A percentile compares a stretch with the other conserved stretches of the same genome.
phyloP scores from a whole-genome alignment of 1,140 invertebrate genomes.

The Orussus abietinus region DNA sequence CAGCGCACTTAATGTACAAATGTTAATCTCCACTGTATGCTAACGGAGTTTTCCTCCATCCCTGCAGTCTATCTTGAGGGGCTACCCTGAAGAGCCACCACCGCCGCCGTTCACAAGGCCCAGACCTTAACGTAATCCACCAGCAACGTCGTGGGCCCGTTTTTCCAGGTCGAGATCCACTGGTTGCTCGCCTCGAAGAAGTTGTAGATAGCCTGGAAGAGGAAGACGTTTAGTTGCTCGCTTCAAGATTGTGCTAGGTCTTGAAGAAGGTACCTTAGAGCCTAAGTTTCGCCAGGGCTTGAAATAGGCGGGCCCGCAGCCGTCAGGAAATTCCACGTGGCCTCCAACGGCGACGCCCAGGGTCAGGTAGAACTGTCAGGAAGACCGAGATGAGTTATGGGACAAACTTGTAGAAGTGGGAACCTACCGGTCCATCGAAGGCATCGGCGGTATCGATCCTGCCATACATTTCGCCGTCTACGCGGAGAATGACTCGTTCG shows the following conservation, averaged over 20 bases:
- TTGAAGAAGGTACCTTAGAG: slow-evolving; percentile 30
- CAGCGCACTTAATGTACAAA: too few species aligned
- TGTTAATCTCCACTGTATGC: too few species aligned
- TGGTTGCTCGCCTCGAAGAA: slow-evolving; percentile 50
- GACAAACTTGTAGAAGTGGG: too few species aligned
- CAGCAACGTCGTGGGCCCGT: slow-evolving; percentile 53
- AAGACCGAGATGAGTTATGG: slow-evolving; percentile 7
- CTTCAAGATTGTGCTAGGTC: background rate
- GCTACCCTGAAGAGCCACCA: too few species aligned
- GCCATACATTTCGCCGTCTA: slow-evolving; percentile 57
- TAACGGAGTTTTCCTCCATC: too few species aligned
- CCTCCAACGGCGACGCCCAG: slow-evolving; percentile 73
- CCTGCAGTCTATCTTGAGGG: too few species aligned
- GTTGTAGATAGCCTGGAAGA: slow-evolving; percentile 47
- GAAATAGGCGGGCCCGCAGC: slow-evolving; percentile 27
- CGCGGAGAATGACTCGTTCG: slow-evolving; percentile 46
- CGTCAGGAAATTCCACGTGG: slow-evolving; percentile 66
- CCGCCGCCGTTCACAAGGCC: slow-evolving; percentile 57
- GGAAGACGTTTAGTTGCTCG: slow-evolving; percentile 2
- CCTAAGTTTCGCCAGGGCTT: slow-evolving; percentile 71
- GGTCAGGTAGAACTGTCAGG: slow-evolving; percentile 67
- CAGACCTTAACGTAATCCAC: slow-evolving; percentile 64
- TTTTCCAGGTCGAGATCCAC: slow-evolving; percentile 62
- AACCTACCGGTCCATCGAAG: slow-evolving; percentile 69
- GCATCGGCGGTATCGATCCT: slow-evolving; percentile 51